phyloP scores from a whole-genome alignment of 2,797 vertebrate species.

The Zenarchopterus dispar region DNA sequence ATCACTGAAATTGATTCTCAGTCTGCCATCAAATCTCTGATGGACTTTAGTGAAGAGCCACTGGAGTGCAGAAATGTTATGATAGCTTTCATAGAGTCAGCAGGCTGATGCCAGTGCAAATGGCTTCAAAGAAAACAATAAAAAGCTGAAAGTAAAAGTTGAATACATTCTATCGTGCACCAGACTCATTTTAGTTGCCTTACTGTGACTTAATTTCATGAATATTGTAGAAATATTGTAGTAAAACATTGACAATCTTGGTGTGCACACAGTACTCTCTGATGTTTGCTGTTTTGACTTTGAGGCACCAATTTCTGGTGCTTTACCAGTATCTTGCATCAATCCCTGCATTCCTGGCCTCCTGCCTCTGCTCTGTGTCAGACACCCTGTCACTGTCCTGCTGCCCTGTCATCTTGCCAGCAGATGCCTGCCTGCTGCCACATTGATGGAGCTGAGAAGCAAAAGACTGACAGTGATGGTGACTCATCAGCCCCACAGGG shows the following conservation, averaged over 20 bases:
- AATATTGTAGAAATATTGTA: neutral
- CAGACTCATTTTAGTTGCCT: neutral
- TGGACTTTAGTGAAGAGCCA: slow-evolving; percentile 35
- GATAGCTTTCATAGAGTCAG: slow-evolving; percentile 30
- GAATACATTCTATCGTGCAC: neutral
- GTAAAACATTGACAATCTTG: neutral
- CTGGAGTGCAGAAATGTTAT: slow-evolving; percentile 34
- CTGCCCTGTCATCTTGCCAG: slow-evolving; percentile 52
- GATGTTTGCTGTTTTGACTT: slow-evolving; percentile 20
- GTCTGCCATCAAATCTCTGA: slow-evolving; percentile 40
- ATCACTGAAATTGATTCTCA: slow-evolving; percentile 42
- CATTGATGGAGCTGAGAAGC: slow-evolving; percentile 52
- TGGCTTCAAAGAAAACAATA: slow-evolving; percentile 37
- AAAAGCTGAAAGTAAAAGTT: slow-evolving; percentile 26
- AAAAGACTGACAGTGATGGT: slow-evolving; percentile 63
- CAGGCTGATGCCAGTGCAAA: slow-evolving; percentile 24
- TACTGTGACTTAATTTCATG: neutral
- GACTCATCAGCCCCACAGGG: slow-evolving; percentile 67
- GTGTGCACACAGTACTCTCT: neutral
- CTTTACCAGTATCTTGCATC: slow-evolving; percentile 19
- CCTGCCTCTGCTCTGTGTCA: slow-evolving; percentile 55
- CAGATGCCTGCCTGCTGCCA: slow-evolving; percentile 50
- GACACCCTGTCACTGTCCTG: slow-evolving; percentile 51
- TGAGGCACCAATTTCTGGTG: slow-evolving; percentile 13
- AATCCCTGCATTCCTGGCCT: slow-evolving; percentile 30